A percentile compares a stretch with the other conserved stretches of the same genome.
phyloP scores from a whole-genome alignment of 2,113 vertebrate genomes.

The Scomber japonicus region DNA sequence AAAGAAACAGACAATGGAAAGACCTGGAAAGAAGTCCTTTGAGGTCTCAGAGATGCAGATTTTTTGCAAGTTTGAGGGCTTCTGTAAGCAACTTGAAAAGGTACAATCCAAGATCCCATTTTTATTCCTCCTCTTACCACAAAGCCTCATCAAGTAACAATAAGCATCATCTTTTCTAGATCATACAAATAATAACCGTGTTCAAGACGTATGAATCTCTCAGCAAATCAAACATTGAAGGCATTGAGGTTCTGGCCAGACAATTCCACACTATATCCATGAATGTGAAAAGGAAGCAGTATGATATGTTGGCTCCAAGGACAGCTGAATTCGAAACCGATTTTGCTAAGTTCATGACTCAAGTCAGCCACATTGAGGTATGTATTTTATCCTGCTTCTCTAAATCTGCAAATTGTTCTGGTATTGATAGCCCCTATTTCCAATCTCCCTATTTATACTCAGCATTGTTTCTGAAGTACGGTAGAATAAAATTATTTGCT shows the following conservation, averaged over 20 bases:
- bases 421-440: background rate
- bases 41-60: slow-evolving; percentile 89
- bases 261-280: slow-evolving; percentile 86
- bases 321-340: slow-evolving; percentile 87
- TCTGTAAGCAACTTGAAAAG: slow-evolving; percentile 89
- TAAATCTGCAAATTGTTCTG: background rate
- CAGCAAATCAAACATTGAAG: slow-evolving; percentile 86
- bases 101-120: slow-evolving; percentile 59
- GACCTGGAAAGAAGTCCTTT: slow-evolving; percentile 79
- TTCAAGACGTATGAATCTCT: slow-evolving; percentile 84
- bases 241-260: slow-evolving; percentile 86
- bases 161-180: slow-evolving; percentile 80
- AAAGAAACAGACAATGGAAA: slow-evolving; percentile 79
- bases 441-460: background rate
- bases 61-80: slow-evolving; percentile 88
- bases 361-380: slow-evolving; percentile 87
- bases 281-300: slow-evolving; percentile 86
- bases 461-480: background rate
- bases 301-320: slow-evolving; percentile 86
- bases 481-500: background rate
- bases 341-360: slow-evolving; percentile 85
- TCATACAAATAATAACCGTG: slow-evolving; percentile 85
- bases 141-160: slow-evolving; percentile 15
- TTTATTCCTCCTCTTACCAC: background rate
- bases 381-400: slow-evolving; percentile 18